Base-by-base conservation (phyloP, 2,888 invertebrate species). In the Proisotoma minuta region DNA sequence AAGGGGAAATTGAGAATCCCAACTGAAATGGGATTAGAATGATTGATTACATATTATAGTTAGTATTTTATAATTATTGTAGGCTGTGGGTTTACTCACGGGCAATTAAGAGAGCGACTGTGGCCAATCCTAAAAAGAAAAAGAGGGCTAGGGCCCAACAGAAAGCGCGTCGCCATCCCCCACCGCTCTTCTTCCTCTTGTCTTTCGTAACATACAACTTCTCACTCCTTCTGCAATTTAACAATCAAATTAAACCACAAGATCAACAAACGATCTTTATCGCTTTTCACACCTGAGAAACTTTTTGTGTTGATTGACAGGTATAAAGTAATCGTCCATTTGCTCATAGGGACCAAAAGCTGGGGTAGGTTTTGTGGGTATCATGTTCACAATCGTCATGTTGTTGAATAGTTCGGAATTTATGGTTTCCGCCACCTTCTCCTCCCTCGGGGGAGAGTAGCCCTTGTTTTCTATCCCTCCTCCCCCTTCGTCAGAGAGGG, bases 251-350 rank as follows among this genome's bases (percentile, higher is more conserved):
- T 8, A 18, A 50, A 23, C 15, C 15, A 34, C 34, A 34, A n/a
- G 34, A 52, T 47, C n/a, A 18, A 39, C 18, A 54, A 39, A 23
- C 20, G 40, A 26, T 27, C 20, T 27, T n/a, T n/a, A 48, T 56
- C 43, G 20, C 18, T 1, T 52, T 22, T 28, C 23, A 24, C 26
- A 89, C 89, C 89, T 87, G 82, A 89, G 88, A 77, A 86, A 89
- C 80, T 90, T 90, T 76, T 86, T 84, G 78, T 89, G 89, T 76
- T 89, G 88, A 77, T 90, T 89, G 69, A 90, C 89, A 28, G 89
- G 88, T 66, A 90, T 88, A 77, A 89, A 89, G 78, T 89, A 89
- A 75, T 89, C 89, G 75, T 89, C 88, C 77, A 89, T 88, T 3
- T 87, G 86, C 77, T 87, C 87, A 60, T 73, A 74, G 53, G 73